Base-by-base conservation (phyloP, 2,113 vertebrate genomes). In the Seriola quinqueradiata region DNA sequence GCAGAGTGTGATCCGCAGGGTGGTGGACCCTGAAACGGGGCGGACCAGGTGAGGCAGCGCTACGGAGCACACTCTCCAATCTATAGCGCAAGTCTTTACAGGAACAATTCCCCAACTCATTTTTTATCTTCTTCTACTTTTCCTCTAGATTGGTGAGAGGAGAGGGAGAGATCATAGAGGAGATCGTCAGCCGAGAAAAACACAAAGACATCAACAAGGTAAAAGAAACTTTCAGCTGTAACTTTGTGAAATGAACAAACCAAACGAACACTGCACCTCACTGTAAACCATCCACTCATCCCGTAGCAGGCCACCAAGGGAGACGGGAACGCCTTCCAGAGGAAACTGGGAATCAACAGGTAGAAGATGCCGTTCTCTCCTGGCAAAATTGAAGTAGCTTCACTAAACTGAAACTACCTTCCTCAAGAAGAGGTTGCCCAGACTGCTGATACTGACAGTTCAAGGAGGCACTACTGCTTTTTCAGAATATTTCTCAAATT, bases 131-230 rank as follows among this genome's bases (percentile, higher is more conserved):
- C 21, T 42, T 61, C 42, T 71, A 3, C n/a, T 57, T 74, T 28
- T 60, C 23, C 23, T 76, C 2, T 91, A 99, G 98, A 82, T 93
- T 99, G 74, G 96, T 99, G 85, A 97, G 98, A 83, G 98, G 98
- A 63, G 98, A 99, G 0, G 98, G 98, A 0, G 98, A 99, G 90
- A 95, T 99, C 81, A 94, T 99, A 6, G 98, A 99, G 89, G 98
- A 99, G 90, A 99, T 99, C 0, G 97, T 99, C 82, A 99, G 94
- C 89, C 95, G 95, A 88, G 98, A 99, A 19, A 96, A 93, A 69
- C 97, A 99, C 94, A 97, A 96, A 91, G 98, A 99, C 0, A 97
- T 98, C 83, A 99, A 97, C 92, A 99, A 99, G 97, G 98, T 99
- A 93, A 14, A 14, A 12, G 40, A 66, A 50, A 54, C 1, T 4